Percentiles rank a stretch among this genome's conserved stretches.
These are phyloP conservation scores for Oikopleura dioica DNA, from an alignment of 23 tunicate genomes.

Conservation along the genomic window DNA sequence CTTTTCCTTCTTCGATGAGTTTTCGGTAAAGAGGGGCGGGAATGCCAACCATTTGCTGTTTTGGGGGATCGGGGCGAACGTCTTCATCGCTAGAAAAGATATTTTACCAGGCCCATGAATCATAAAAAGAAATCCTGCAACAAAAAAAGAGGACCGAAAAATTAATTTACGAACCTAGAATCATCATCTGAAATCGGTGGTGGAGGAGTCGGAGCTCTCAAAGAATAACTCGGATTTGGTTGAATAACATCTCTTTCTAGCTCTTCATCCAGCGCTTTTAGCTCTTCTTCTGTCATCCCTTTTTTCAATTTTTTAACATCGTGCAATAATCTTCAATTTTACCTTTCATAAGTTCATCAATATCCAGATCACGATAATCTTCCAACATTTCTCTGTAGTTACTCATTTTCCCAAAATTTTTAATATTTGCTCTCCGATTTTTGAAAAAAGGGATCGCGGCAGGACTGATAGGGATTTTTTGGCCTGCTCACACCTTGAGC, in stretches of 20 bases:
- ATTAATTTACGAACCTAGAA: no score
- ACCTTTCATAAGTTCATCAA: constrained; percentile 65
- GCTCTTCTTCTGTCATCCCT: constrained; percentile 51
- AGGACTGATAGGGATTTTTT: no score
- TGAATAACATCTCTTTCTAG: not conserved
- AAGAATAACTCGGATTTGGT: not conserved
- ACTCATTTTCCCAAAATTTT: not conserved
- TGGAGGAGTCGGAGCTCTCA: not conserved
- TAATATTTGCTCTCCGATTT: no score
- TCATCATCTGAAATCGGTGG: not conserved
- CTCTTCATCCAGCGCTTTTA: constrained; percentile 8
- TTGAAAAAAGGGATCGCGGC: no score
- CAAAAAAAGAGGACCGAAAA: no score
- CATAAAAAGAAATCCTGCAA: no score
- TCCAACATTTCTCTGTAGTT: constrained; percentile 42
- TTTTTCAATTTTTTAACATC: no score
- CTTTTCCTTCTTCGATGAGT: not conserved
- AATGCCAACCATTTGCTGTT: not conserved
- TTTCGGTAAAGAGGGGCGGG: not conserved
- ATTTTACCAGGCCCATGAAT: no score
- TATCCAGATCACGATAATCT: constrained; percentile 59
- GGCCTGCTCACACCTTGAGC: no score
- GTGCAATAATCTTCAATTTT: no score
- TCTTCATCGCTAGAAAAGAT: not conserved
- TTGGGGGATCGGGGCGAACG: not conserved